These are phyloP conservation scores for Bucorvus abyssinicus DNA, from an alignment of 2,797 vertebrate genomes.

Conservation along the genomic window DNA sequence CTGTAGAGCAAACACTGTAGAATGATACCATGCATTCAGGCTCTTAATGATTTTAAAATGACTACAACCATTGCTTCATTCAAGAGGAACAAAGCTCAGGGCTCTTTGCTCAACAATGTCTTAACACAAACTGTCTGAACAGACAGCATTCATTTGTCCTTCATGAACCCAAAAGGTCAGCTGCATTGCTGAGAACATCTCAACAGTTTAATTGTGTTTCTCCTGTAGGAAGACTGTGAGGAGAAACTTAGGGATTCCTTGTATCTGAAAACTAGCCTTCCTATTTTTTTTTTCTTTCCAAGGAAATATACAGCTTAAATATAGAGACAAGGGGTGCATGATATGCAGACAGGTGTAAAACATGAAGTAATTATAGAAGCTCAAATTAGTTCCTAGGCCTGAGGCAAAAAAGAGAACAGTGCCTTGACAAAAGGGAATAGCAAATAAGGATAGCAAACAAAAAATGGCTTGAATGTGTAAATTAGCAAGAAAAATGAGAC, in stretches of 20 bases:
- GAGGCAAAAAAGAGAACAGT: conserved; percentile 88
- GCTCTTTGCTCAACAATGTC: conserved; percentile 78
- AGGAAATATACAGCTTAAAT: conserved; percentile 79
- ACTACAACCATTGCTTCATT: conserved; percentile 86
- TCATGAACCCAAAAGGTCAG: conserved; percentile 81
- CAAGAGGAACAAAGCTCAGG: conserved; percentile 81
- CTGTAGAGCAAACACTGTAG: conserved; percentile 82
- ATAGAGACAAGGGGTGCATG: conserved; percentile 85
- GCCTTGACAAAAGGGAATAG: conserved; percentile 90
- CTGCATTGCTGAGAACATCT: conserved; percentile 72
- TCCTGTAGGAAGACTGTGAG: conserved; percentile 64
- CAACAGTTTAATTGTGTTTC: conserved; percentile 77
- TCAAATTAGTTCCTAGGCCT: conserved; percentile 96
- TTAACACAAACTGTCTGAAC: conserved; percentile 80
- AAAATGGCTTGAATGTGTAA: conserved; percentile 99
- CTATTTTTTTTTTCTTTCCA: conserved; percentile 41
- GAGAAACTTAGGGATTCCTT: conserved; percentile 67
- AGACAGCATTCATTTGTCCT: conserved; percentile 80
- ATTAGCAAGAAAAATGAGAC: conserved; percentile 94
- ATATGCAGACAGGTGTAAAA: conserved; percentile 99
- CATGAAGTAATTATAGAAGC: conserved; percentile 96
- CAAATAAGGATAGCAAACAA: conserved; percentile 95
- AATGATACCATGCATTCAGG: conserved; percentile 83
- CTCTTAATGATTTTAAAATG: conserved; percentile 90
- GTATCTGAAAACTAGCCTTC: conserved; percentile 64